Evolutionary conservation across 23 tunicate species (phyloP).

Genomic region (Ciona savignyi): DNA sequence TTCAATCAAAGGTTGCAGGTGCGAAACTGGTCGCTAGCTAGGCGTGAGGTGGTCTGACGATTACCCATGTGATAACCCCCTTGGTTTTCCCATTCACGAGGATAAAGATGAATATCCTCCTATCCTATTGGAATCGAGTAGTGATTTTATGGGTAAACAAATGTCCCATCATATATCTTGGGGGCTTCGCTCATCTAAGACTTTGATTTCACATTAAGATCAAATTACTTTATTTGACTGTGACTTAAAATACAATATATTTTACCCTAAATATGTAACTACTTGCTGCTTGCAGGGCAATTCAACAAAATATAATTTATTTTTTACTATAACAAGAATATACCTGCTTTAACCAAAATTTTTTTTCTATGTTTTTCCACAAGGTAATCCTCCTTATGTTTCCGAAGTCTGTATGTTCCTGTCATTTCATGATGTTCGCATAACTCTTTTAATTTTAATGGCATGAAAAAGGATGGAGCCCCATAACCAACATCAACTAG

Average conservation of each 20-base stretch:
- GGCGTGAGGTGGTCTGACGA: neutral
- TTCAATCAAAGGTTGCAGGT: no score
- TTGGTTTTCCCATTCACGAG: neutral
- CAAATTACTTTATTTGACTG: neutral
- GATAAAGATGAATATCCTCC: no score
- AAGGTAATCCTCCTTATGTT: conserved; percentile 2
- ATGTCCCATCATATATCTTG: no score
- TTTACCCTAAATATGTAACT: neutral
- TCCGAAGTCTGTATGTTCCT: conserved; percentile 33
- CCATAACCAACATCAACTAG: conserved; percentile 61
- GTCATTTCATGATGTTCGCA: conserved; percentile 31
- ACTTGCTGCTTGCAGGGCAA: no score
- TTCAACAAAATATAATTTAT: neutral
- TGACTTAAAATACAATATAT: neutral
- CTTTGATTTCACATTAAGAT: neutral
- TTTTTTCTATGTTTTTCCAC: neutral
- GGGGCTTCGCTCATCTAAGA: no score
- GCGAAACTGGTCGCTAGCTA: neutral
- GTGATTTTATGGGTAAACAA: no score
- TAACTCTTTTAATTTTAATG: conserved; percentile 3
- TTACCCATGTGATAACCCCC: neutral
- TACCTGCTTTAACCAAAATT: neutral
- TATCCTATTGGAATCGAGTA: no score
- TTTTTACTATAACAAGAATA: conserved; percentile 4
- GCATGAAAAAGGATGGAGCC: conserved; percentile 54